Evolutionary conservation across 2,888 invertebrate species (phyloP).

Genomic region (Ptycholaimellus sp.): DNA sequence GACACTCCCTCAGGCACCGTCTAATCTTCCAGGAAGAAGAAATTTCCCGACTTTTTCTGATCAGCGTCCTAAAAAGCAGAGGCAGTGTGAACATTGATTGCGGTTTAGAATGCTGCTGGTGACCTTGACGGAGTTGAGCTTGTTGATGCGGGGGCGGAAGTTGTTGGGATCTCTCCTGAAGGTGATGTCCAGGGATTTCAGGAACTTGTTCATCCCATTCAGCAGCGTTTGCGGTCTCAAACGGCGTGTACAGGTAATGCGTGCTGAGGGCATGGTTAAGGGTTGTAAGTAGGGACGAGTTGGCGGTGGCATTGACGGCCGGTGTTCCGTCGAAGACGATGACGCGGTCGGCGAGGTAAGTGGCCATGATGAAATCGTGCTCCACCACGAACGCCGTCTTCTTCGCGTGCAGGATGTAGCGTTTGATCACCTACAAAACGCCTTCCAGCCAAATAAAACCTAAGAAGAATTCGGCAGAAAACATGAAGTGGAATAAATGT

Average conservation of each 20-base stretch:
- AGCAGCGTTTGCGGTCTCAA: conserved; percentile 52
- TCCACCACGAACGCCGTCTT: conserved; percentile 97
- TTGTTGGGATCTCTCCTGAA: conserved; percentile 96
- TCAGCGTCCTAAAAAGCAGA: conserved; percentile 50
- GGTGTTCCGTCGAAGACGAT: conserved; percentile 91
- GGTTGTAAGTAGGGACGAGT: conserved; percentile 33
- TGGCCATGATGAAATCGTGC: conserved; percentile 99
- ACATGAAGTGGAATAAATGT: conserved; percentile 1
- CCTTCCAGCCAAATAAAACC: not conserved
- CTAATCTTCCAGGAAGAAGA: conserved; percentile 92
- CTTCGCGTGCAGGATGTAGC: conserved; percentile 89
- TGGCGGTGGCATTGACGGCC: conserved; percentile 62
- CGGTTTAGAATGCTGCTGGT: conserved; percentile 9
- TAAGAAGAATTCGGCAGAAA: not conserved
- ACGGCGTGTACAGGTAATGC: conserved; percentile 3
- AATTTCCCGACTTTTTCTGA: conserved; percentile 87
- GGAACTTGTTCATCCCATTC: conserved; percentile 91
- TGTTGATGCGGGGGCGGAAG: conserved; percentile 91
- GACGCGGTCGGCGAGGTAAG: conserved; percentile 87
- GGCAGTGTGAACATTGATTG: conserved; percentile 1
- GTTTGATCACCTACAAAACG: not conserved
- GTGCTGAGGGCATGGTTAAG: not conserved
- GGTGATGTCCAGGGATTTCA: conserved; percentile 79
- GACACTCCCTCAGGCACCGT: not conserved
- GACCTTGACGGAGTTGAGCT: conserved; percentile 80